Evolutionary conservation across 2,888 invertebrate species (phyloP).

Genomic region (Drosophila nigricruria): DNA sequence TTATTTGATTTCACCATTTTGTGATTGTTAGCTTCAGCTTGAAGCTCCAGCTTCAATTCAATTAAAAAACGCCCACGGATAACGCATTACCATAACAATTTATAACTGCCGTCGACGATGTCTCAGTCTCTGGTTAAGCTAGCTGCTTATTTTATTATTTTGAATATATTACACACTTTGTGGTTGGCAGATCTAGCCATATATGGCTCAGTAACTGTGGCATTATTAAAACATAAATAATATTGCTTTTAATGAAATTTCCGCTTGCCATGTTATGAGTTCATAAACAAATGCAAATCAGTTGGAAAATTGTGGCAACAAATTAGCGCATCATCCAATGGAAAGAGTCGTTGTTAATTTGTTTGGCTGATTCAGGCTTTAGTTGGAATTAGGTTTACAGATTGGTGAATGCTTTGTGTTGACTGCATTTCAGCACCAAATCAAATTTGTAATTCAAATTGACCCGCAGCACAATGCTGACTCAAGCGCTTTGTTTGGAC

Average conservation of each 20-base stretch:
- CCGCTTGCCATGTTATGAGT: constrained; percentile 73
- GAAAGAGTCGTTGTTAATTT: constrained; percentile 40
- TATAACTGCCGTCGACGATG: constrained; percentile 69
- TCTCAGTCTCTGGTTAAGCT: constrained; percentile 61
- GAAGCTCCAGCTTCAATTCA: constrained; percentile 56
- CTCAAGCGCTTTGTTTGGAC: constrained; percentile 39
- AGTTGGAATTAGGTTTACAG: constrained; percentile 57
- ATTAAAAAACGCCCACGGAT: constrained; percentile 75
- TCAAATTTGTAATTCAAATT: constrained; percentile 73
- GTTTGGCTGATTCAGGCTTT: constrained; percentile 43
- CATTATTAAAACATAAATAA: constrained; percentile 78
- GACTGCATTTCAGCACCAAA: constrained; percentile 61
- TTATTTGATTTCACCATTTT: constrained; percentile 67
- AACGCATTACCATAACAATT: constrained; percentile 75
- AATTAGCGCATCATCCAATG: constrained; percentile 71
- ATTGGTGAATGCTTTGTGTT: constrained; percentile 71
- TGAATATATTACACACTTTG: constrained; percentile 67
- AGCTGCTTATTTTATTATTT: constrained; percentile 62
- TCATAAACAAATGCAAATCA: constrained; percentile 78
- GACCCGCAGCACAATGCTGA: constrained; percentile 32
- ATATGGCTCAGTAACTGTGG: constrained; percentile 52
- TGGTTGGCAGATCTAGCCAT: constrained; percentile 47
- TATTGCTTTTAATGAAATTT: constrained; percentile 74
- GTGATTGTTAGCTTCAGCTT: constrained; percentile 34
- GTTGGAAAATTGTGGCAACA: constrained; percentile 74